Evolutionary conservation across 2,113 vertebrate genomes (phyloP), one percentile per base, ranked within the genome.

Genomic region (Lagopus muta): DNA sequence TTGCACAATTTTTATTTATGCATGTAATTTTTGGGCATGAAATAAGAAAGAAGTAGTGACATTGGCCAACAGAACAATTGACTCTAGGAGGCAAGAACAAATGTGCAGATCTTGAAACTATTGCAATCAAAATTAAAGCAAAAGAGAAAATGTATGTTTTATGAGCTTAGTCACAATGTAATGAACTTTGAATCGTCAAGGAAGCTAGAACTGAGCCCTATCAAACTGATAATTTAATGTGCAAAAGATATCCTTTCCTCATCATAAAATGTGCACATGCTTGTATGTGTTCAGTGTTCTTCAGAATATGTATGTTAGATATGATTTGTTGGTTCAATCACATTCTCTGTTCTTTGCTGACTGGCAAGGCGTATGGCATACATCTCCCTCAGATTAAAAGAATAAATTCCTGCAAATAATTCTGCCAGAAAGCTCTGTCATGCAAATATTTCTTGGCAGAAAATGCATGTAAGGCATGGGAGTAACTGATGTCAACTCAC

Each of bases 151-250:
- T 6, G 1, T 76, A 20, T 73, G 8, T 80, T 88, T 86, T 74
- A 88, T 64, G 34, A 88, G 34, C 50, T 95, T 83, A 94, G 69
- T 88, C 85, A 88, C 42, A 88, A 64, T 30, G 20, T 73, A 76
- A 82, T 73, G 34, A 82, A 76, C 40, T 73, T 80, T 38, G 64
- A 92, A 74, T 91, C 82, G 74, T 73, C 66, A 62, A 86, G 43
- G 78, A 40, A 87, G 43, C 48, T 89, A 21, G 8, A 90, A 62
- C 5, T 9, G n/a, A 76, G 45, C 55, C 8, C 40, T 82, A 91
- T 6, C 70, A 73, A 66, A 86, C n/a, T 34, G 4, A 15, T 48
- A 55, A 87, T 87, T 70, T 79, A 50, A 25, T 34, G 3, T 65
- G 45, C 27, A 74, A 82, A 83, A 78, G 25, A 75, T 47, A 21